Evolutionary conservation across 2,888 invertebrate species (phyloP), one percentile per base, ranked within the genome.

Genomic region (Nasonovia ribisnigri): DNA sequence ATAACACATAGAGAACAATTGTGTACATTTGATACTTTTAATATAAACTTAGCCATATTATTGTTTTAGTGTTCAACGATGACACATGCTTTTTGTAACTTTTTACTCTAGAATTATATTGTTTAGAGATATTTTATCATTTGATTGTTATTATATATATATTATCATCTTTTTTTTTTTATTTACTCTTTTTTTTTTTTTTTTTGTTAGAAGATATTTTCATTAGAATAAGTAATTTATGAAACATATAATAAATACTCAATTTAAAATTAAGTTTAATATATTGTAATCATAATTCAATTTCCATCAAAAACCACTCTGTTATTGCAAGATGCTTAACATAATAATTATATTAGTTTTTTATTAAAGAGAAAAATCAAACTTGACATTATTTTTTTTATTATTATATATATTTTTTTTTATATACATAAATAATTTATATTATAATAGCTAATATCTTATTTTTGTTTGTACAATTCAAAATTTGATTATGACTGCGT

Each of bases 61-160:
- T 89, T 93, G 77, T 93, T 93, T 93, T 93, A 93, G 88, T 89
- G 54, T 84, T 84, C 89, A 93, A 89, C 84, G 60, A 93, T 84
- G 84, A 89, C 84, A 89, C 89, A 60, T 93, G 93, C 93, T 93
- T 93, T 93, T 89, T 93, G 93, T 89, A 93, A 93, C 77, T 92
- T 87, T 92, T 84, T 88, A 77, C 48, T 77, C 51, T 88, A 92
- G 84, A 88, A n/a, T 77, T 87, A 60, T 67, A 67, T 60, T 92
- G 60, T 87, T 60, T 88, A 88, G 92, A 88, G 24, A 92, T 89
- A 88, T 84, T 57, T 84, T 93, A 93, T 93, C 84, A 89, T 89
- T 93, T 89, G 84, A 89, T 93, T 93, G 93, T 93, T 93, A 93
- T 93, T 92, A 88, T 77, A 88, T 60, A 36, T 88, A 88, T 88